Evolutionary conservation across 2,888 invertebrate genomes (phyloP).

Genomic region (Ophion costatus): DNA sequence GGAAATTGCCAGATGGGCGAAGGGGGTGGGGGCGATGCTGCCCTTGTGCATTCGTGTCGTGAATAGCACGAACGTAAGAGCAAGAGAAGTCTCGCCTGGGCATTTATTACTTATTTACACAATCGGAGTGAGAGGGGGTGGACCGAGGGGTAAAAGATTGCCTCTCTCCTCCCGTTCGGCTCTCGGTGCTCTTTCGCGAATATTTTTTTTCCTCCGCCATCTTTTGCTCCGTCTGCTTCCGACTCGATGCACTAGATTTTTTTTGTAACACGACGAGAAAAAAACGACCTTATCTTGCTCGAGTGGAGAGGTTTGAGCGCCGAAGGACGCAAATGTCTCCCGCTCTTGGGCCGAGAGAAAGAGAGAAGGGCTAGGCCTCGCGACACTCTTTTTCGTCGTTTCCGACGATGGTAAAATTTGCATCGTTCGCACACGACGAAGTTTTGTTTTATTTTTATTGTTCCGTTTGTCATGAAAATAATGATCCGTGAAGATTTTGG

Average conservation of each 20-base stretch:
- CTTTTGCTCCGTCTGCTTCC: conserved; percentile 20
- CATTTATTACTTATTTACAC: conserved; percentile 61
- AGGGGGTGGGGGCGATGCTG: neutral
- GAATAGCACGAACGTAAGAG: conserved; percentile 52
- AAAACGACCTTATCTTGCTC: too few relatives aligned
- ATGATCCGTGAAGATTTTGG: too few relatives aligned
- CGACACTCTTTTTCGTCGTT: neutral
- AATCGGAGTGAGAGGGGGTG: neutral
- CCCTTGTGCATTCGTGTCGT: neutral
- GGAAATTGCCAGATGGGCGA: neutral
- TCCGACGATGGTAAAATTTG: too few relatives aligned
- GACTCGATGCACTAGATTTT: conserved; percentile 1
- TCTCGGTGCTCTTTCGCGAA: neutral
- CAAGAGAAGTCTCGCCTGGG: conserved; percentile 22
- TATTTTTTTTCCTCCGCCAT: conserved; percentile 7
- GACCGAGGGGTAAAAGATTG: conserved; percentile 40
- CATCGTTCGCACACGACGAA: too few relatives aligned
- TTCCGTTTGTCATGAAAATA: too few relatives aligned
- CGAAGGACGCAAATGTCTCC: too few relatives aligned
- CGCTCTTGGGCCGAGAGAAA: neutral
- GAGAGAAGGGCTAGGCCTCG: conserved; percentile 45
- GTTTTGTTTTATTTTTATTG: too few relatives aligned
- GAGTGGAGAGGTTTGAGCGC: too few relatives aligned
- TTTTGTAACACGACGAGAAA: conserved; percentile 49
- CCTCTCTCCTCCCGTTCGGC: conserved; percentile 42